These are phyloP conservation scores for Drosophila obscura DNA, from an alignment of 1,140 invertebrate genomes.

Conservation along the genomic window DNA sequence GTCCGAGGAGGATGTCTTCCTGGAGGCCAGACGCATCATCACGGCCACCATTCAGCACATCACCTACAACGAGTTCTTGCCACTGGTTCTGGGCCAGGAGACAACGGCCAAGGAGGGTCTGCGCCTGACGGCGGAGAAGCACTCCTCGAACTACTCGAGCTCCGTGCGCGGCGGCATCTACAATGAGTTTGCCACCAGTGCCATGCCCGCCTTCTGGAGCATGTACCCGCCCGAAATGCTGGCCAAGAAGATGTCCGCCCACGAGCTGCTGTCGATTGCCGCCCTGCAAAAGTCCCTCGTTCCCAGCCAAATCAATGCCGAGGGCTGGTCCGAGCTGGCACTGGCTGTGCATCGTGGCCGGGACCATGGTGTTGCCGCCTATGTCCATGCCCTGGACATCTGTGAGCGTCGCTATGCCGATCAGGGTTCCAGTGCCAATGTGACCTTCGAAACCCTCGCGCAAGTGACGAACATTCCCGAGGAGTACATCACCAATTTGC, in stretches of 20 bases:
- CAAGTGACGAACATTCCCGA: conserved; percentile 70
- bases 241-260: conserved; percentile 74
- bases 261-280: conserved; percentile 84
- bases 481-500: conserved; percentile 75
- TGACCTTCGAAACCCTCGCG: conserved; percentile 68
- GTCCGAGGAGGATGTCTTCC: conserved; percentile 92
- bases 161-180: conserved; percentile 84
- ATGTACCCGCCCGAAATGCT: conserved; percentile 87
- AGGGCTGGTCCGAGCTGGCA: conserved; percentile 85
- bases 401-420: conserved; percentile 87
- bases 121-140: conserved; percentile 82
- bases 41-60: conserved; percentile 93
- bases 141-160: conserved; percentile 90
- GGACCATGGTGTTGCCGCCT: conserved; percentile 96
- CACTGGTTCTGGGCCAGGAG: conserved; percentile 88
- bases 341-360: conserved; percentile 88
- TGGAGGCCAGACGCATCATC: conserved; percentile 91
- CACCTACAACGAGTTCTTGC: conserved; percentile 93
- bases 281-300: conserved; percentile 84
- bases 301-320: conserved; percentile 66
- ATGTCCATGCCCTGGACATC: conserved; percentile 86
- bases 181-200: conserved; percentile 90
- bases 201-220: conserved; percentile 90
- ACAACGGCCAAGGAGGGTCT: conserved; percentile 79
- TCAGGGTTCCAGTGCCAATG: conserved; percentile 59